Evolutionary conservation across 2,797 vertebrate species (phyloP).

Genomic region (Sphenodon punctatus): DNA sequence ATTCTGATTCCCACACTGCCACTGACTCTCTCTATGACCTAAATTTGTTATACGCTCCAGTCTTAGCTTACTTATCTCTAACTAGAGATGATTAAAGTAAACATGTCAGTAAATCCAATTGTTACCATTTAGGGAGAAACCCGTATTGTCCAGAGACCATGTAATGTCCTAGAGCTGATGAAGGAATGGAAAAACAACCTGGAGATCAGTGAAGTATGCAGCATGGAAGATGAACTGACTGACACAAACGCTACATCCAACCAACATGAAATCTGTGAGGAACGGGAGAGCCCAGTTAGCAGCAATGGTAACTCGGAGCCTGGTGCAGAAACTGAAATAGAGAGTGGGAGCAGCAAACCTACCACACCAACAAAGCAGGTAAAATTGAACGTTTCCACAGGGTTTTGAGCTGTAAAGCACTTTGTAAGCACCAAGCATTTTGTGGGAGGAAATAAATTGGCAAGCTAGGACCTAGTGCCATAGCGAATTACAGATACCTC

Average conservation of each 20-base stretch:
- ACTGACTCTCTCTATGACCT: not conserved
- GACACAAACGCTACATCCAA: not conserved
- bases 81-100: not conserved
- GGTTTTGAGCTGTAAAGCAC: not conserved
- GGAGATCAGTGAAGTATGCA: slow-evolving; percentile 52
- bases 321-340: slow-evolving; percentile 28
- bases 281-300: slow-evolving; percentile 11
- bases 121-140: slow-evolving; percentile 79
- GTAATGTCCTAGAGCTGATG: slow-evolving; percentile 88
- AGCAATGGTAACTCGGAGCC: slow-evolving; percentile 28
- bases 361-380: slow-evolving; percentile 58
- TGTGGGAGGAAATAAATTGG: not conserved
- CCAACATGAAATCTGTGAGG: not conserved
- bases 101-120: not conserved
- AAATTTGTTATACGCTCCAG: not conserved
- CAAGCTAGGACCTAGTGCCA: not conserved
- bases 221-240: slow-evolving; percentile 4
- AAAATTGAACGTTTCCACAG: not conserved
- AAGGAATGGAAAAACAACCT: slow-evolving; percentile 73
- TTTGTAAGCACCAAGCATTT: not conserved
- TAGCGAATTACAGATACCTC: not conserved
- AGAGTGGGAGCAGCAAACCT: slow-evolving; percentile 50
- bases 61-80: not conserved
- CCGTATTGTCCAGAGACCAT: slow-evolving; percentile 64
- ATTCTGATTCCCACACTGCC: not conserved